Percentiles rank a stretch among this genome's conserved stretches.
phyloP scores from a whole-genome alignment of 2,113 vertebrate genomes.

The Leucopsar rothschildi region DNA sequence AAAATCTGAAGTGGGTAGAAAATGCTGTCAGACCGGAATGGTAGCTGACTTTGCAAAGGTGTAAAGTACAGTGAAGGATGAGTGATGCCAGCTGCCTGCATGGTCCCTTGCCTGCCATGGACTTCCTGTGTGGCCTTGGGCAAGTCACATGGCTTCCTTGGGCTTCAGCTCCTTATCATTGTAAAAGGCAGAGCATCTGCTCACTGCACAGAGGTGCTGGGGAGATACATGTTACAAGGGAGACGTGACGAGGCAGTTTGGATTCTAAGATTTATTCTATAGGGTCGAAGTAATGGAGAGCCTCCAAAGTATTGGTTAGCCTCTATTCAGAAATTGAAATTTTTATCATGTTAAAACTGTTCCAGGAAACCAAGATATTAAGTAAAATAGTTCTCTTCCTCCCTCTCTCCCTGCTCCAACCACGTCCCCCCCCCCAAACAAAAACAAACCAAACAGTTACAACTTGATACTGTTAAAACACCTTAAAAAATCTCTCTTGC shows the following conservation, averaged over 20 bases:
- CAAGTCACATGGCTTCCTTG: not conserved
- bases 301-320: not conserved
- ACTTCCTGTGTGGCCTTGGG: not conserved
- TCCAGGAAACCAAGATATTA: not conserved
- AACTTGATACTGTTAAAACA: not conserved
- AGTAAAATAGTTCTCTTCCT: not conserved
- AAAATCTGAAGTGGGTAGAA: not conserved
- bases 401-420: rapidly evolving
- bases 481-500: not conserved
- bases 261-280: not conserved
- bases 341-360: not conserved
- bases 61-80: not conserved
- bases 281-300: not conserved
- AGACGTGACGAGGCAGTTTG: not conserved
- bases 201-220: not conserved
- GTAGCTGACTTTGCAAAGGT: not conserved
- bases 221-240: not conserved
- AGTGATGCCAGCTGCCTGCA: not conserved
- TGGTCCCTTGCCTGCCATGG: not conserved
- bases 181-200: not conserved
- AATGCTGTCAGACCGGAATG: not conserved
- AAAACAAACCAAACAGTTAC: not conserved
- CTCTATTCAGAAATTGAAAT: not conserved
- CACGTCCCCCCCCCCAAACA: rapidly evolving
- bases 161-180: not conserved